Percentiles rank a stretch among this genome's conserved stretches.
These are phyloP conservation scores for Chloroceryle aenea DNA, from an alignment of 2,113 vertebrate species.

Conservation along the genomic window DNA sequence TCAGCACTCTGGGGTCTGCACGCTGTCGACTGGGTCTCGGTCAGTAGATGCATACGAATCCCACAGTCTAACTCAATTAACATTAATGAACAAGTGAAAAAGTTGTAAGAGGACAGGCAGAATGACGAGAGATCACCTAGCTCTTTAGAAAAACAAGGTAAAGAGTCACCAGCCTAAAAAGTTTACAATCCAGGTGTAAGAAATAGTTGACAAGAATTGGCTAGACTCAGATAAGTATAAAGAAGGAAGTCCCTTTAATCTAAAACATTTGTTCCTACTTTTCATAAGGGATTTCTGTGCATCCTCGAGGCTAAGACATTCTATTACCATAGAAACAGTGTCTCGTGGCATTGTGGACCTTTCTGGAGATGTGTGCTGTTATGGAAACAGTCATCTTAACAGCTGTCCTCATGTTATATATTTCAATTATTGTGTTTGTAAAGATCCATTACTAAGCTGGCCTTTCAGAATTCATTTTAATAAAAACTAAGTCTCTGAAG, in stretches of 20 bases:
- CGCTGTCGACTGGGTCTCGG: background rate
- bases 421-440: background rate
- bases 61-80: background rate
- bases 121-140: background rate
- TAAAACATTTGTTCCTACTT: background rate
- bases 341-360: slow-evolving; percentile 2
- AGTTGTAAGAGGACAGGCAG: background rate
- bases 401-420: background rate
- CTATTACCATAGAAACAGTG: slow-evolving; percentile 57
- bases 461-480: background rate
- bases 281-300: background rate
- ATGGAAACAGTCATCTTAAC: slow-evolving; percentile 44
- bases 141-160: background rate
- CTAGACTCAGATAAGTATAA: background rate
- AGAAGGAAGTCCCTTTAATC: background rate
- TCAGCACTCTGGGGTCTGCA: background rate
- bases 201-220: background rate
- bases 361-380: slow-evolving; percentile 38
- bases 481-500: background rate
- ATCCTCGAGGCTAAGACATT: background rate
- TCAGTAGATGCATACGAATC: background rate
- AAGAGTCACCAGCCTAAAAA: background rate
- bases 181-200: background rate
- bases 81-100: background rate
- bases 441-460: background rate